phyloP scores from a whole-genome alignment of 1,140 invertebrate species.

The Brachionus plicatilis region DNA sequence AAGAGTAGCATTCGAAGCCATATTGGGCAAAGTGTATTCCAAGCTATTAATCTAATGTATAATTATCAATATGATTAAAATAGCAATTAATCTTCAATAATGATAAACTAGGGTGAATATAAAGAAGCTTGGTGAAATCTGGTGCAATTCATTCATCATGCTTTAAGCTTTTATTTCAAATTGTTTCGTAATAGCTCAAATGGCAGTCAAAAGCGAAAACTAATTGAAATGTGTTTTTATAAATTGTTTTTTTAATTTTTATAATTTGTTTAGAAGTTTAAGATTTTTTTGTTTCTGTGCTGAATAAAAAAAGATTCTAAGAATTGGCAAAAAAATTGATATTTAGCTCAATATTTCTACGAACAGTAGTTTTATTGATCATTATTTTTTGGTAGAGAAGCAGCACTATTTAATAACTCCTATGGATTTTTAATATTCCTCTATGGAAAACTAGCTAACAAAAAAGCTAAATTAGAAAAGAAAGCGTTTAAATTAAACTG shows the following conservation, averaged over 20 bases:
- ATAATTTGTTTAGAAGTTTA: neutral
- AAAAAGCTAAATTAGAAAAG: neutral
- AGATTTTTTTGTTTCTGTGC: neutral
- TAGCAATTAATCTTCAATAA: constrained; percentile 16
- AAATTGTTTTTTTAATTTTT: constrained; percentile 3
- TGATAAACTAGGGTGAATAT: neutral
- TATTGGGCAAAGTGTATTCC: constrained; percentile 10
- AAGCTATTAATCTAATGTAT: constrained; percentile 34
- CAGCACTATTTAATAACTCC: neutral
- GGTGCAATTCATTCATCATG: constrained; percentile 19
- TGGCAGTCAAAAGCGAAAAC: neutral
- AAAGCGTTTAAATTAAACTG: constrained; percentile 16
- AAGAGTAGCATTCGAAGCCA: neutral
- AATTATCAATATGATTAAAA: constrained; percentile 37
- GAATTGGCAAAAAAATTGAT: neutral
- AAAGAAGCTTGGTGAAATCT: neutral
- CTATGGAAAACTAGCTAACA: neutral
- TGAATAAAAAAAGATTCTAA: neutral
- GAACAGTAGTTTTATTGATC: neutral
- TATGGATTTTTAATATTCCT: constrained; percentile 23
- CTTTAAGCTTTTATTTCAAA: neutral
- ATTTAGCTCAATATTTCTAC: neutral
- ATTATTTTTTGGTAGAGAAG: neutral
- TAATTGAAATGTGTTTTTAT: neutral
- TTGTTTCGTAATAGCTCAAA: constrained; percentile 29